Percentiles rank a stretch among this genome's conserved stretches.
Conservation (phyloP, 2,888 invertebrate species). For the Lymantria dispar region DNA sequence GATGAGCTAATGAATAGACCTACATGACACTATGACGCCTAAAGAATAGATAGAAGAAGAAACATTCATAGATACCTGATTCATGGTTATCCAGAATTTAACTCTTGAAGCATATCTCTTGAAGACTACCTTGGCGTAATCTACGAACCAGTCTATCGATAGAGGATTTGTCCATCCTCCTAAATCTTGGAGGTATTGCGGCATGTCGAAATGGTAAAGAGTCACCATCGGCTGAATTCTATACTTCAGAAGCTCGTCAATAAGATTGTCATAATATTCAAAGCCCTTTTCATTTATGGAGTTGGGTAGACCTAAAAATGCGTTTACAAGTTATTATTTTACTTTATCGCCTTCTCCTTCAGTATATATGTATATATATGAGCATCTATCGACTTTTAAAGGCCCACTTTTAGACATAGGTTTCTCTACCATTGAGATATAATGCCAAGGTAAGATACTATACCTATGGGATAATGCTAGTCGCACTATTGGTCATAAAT, state of each 20-base stretch:
- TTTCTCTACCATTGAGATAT: too few species aligned
- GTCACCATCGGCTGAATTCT: constrained; percentile 62
- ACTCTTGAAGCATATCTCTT: constrained; percentile 71
- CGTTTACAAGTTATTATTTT: background rate
- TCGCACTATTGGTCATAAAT: too few species aligned
- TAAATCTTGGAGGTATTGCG: constrained; percentile 56
- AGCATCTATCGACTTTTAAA: too few species aligned
- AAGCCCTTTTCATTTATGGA: constrained; percentile 62
- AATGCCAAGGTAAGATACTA: too few species aligned
- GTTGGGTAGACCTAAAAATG: constrained; percentile 50
- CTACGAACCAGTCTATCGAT: constrained; percentile 64
- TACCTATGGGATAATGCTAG: too few species aligned
- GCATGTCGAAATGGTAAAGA: constrained; percentile 61
- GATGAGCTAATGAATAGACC: too few species aligned
- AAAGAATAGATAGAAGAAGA: too few species aligned
- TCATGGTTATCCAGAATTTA: constrained; percentile 83
- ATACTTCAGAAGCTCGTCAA: constrained; percentile 67
- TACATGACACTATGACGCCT: too few species aligned
- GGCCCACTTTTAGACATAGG: too few species aligned
- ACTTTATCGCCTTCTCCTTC: background rate
- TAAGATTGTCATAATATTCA: constrained; percentile 81
- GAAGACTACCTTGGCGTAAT: constrained; percentile 70
- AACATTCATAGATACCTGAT: too few species aligned
- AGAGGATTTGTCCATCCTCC: constrained; percentile 62
- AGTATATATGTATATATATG: too few species aligned